Evolutionary conservation across 2,797 vertebrate species (phyloP).

Genomic region (Rallus crepitans): DNA sequence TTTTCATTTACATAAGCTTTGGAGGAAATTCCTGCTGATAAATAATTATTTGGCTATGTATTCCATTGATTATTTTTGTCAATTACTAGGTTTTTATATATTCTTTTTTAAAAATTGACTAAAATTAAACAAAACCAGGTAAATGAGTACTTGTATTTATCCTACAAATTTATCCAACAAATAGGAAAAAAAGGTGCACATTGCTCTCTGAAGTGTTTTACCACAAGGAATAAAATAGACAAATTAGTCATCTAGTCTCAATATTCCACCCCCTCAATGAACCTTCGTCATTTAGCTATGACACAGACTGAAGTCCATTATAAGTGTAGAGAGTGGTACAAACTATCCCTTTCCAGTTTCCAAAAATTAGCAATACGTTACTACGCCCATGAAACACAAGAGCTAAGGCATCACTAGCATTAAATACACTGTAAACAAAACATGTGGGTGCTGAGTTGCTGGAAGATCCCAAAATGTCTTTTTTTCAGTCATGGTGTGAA

Average conservation of each 20-base stretch:
- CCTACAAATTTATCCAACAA: not conserved
- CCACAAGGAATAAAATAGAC: not conserved
- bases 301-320: not conserved
- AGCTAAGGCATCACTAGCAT: not conserved
- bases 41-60: conserved; percentile 29
- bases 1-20: conserved; percentile 35
- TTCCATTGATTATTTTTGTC: not conserved
- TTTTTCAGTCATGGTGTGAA: not conserved
- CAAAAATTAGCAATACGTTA: not conserved
- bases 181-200: not conserved
- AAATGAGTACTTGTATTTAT: not conserved
- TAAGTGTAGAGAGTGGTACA: not conserved
- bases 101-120: conserved; percentile 13
- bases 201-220: not conserved
- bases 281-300: not conserved
- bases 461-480: not conserved
- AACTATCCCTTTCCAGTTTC: not conserved
- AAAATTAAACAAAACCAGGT: not conserved
- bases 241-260: not conserved
- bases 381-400: not conserved
- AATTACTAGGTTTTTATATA: not conserved
- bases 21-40: conserved; percentile 5
- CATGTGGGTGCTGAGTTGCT: not conserved
- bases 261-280: not conserved
- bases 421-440: not conserved